Percentiles rank a stretch among this genome's conserved stretches.
Evolutionary conservation across 2,888 invertebrate species (phyloP).

Genomic region (Erebia epiphron): DNA sequence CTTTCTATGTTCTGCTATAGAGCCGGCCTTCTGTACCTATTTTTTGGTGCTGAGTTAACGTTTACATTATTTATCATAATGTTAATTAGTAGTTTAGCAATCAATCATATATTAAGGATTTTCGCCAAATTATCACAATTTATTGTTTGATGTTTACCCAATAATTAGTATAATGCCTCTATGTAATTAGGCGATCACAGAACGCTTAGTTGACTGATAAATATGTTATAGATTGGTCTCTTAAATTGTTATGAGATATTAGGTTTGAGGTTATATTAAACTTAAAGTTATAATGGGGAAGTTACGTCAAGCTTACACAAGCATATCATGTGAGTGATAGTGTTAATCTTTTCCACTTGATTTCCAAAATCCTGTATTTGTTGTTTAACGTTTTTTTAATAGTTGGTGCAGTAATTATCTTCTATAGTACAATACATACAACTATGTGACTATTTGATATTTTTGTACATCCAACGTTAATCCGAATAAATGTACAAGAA

Average conservation of each 20-base stretch:
- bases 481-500: too few species aligned
- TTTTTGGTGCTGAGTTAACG: too few species aligned
- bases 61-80: background rate
- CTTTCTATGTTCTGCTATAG: too few species aligned
- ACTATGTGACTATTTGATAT: too few species aligned
- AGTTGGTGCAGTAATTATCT: too few species aligned
- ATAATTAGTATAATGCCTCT: conserved; percentile 18
- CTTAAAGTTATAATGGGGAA: conserved; percentile 44
- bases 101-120: background rate
- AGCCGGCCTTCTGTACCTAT: too few species aligned
- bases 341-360: background rate
- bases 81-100: background rate
- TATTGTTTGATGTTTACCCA: conserved; percentile 27
- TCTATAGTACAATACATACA: too few species aligned
- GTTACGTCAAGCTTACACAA: conserved; percentile 45
- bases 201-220: conserved; percentile 29
- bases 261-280: background rate
- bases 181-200: conserved; percentile 31
- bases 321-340: conserved; percentile 47
- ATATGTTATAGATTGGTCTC: conserved; percentile 16
- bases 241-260: conserved; percentile 5
- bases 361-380: background rate
- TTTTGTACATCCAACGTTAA: too few species aligned
- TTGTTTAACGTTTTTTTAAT: background rate
- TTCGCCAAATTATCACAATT: conserved; percentile 22